A percentile compares a stretch with the other conserved stretches of the same genome.
These are phyloP conservation scores for Sciurus niger DNA, from an alignment of 2,113 vertebrate genomes.

Conservation along the genomic window DNA sequence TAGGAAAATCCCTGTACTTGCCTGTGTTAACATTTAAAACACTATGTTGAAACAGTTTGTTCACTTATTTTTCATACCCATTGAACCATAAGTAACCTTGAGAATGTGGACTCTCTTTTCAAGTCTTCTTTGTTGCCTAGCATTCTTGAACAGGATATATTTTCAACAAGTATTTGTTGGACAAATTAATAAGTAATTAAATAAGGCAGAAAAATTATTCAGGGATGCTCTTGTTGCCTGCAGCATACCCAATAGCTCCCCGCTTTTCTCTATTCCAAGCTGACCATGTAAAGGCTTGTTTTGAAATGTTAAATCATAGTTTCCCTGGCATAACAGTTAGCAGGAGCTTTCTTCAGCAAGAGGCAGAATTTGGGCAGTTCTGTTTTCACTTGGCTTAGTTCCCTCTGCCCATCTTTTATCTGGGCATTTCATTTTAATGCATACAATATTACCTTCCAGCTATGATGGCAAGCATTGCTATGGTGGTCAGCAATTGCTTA, in stretches of 20 bases:
- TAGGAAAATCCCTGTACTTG: background rate
- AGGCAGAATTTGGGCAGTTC: background rate
- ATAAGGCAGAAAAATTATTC: background rate
- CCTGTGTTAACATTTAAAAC: background rate
- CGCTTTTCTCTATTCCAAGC: background rate
- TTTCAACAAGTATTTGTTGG: background rate
- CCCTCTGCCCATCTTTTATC: background rate
- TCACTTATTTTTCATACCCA: background rate
- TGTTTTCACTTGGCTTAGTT: background rate
- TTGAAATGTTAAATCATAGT: background rate
- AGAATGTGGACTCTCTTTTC: background rate
- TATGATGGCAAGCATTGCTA: background rate
- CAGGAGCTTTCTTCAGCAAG: background rate
- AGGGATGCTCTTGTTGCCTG: background rate
- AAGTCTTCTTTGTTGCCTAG: background rate
- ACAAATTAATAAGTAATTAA: background rate
- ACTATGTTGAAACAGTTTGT: background rate
- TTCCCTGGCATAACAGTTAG: background rate
- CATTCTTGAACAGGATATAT: background rate
- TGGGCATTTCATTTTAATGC: background rate
- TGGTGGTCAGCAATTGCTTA: background rate
- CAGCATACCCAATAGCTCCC: background rate
- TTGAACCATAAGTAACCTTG: background rate
- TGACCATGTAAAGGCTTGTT: background rate
- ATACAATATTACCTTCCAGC: background rate